phyloP scores from a whole-genome alignment of 2,113 vertebrate species.

The Bubo blakistoni region DNA sequence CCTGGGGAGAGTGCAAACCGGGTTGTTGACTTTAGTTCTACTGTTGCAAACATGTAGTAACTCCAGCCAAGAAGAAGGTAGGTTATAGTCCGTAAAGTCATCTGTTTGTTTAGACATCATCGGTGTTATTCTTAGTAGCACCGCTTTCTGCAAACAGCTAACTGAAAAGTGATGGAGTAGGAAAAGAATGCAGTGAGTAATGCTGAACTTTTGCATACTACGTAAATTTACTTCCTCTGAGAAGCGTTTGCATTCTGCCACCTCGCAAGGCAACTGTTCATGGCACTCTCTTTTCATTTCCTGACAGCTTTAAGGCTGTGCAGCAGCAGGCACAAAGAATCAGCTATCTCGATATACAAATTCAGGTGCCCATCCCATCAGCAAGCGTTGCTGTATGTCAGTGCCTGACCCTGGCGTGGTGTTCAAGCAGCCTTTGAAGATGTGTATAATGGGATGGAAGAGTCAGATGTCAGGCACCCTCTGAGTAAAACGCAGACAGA shows the following conservation, averaged over 20 bases:
- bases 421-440: neutral
- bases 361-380: too few species aligned
- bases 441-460: accelerated
- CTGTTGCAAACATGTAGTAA: neutral
- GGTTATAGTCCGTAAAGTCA: neutral
- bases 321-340: accelerated
- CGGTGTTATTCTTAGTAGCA: too few species aligned
- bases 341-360: neutral
- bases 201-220: neutral
- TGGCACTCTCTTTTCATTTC: neutral
- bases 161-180: neutral
- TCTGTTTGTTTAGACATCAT: neutral
- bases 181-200: neutral
- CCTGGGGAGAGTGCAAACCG: neutral
- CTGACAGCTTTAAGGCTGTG: neutral
- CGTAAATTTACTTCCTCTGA: neutral
- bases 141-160: neutral
- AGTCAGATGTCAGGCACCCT: neutral
- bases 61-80: neutral
- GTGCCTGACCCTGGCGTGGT: neutral
- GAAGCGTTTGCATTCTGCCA: neutral
- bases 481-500: neutral
- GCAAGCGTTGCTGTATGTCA: neutral
- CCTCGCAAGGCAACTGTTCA: neutral
- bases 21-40: neutral